phyloP scores from a whole-genome alignment of 2,888 invertebrate species.

The Papilio elwesi region DNA sequence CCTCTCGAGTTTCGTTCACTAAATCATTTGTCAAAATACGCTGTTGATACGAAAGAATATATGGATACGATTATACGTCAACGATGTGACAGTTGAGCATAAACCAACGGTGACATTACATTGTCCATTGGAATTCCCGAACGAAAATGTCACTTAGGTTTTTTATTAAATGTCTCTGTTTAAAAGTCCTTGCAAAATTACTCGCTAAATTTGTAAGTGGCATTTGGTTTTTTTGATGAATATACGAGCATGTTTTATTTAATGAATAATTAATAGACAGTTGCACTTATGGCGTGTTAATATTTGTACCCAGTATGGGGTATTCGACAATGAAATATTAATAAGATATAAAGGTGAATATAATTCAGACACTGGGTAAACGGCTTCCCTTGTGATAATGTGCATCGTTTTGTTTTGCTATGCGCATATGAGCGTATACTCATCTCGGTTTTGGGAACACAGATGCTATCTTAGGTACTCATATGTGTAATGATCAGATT shows the following conservation, averaged over 20 bases:
- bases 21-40: constrained; percentile 68
- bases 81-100: constrained; percentile 16
- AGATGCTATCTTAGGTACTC: no score
- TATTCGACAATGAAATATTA: constrained; percentile 13
- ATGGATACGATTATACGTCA: constrained; percentile 44
- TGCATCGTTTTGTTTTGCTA: no score
- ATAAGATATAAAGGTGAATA: constrained; percentile 4
- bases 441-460: no score
- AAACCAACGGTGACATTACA: constrained; percentile 25
- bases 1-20: constrained; percentile 56
- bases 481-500: no score
- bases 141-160: constrained; percentile 11
- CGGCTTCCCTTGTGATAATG: no score
- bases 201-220: constrained; percentile 32
- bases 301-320: constrained; percentile 5
- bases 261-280: constrained; percentile 32
- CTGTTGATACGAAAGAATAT: constrained; percentile 40
- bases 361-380: neutral
- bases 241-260: constrained; percentile 13
- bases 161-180: constrained; percentile 34
- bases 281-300: constrained; percentile 13
- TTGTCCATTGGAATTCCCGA: constrained; percentile 3
- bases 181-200: constrained; percentile 30
- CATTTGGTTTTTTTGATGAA: constrained; percentile 26
- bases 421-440: no score